phyloP scores from a whole-genome alignment of 2,797 vertebrate genomes.

The Hippoglossus hippoglossus region DNA sequence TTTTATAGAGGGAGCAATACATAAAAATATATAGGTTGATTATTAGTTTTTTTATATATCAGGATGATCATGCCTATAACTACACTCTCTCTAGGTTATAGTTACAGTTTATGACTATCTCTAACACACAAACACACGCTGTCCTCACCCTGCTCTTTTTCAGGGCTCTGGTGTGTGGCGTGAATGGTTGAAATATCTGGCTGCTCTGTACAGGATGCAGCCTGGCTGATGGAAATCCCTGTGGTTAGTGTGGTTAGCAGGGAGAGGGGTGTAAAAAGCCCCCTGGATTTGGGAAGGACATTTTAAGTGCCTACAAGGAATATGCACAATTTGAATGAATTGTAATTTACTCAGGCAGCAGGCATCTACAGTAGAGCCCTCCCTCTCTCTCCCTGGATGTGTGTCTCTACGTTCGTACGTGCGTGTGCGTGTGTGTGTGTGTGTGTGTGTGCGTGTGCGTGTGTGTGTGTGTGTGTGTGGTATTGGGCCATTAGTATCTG shows the following conservation, averaged over 20 bases:
- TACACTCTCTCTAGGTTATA: constrained; percentile 39
- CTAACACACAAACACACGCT: constrained; percentile 38
- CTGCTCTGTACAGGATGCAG: constrained; percentile 80
- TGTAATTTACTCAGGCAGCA: constrained; percentile 65
- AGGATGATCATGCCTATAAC: constrained; percentile 21
- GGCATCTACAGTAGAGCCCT: constrained; percentile 26
- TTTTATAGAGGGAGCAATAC: background rate
- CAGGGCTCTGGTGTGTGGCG: constrained; percentile 65
- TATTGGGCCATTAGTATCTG: constrained; percentile 27
- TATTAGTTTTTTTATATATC: constrained; percentile 15
- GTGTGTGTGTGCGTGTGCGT: constrained; percentile 10
- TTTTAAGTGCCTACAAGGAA: constrained; percentile 81
- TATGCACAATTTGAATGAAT: constrained; percentile 77
- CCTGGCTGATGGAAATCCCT: constrained; percentile 81
- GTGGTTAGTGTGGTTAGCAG: constrained; percentile 81
- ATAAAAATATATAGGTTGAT: constrained; percentile 1
- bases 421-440: constrained; percentile 25
- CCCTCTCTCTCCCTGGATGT: constrained; percentile 13
- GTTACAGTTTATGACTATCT: constrained; percentile 28
- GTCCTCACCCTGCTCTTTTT: constrained; percentile 74
- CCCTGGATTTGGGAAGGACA: constrained; percentile 78
- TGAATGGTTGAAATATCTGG: constrained; percentile 81
- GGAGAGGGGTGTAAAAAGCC: constrained; percentile 74
- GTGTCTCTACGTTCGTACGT: constrained; percentile 1
- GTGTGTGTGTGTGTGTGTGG: constrained; percentile 12